Conservation (phyloP, 1,140 invertebrate genomes). For the Psix sp. region DNA sequence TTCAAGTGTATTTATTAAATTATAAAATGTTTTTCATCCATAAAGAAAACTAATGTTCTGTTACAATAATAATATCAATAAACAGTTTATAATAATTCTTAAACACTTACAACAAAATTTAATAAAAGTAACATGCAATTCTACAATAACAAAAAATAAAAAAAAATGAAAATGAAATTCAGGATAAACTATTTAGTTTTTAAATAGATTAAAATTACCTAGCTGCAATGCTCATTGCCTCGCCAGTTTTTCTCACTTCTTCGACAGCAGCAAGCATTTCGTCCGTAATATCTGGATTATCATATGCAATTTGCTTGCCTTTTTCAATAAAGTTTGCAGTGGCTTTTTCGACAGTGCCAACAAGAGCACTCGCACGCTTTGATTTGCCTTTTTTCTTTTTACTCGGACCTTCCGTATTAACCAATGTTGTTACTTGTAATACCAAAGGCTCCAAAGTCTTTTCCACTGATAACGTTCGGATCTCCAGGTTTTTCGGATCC, state of each 20-base stretch:
- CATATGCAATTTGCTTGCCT: constrained; percentile 96
- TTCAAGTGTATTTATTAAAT: too few relatives aligned
- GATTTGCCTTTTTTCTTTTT: constrained; percentile 98
- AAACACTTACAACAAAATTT: too few relatives aligned
- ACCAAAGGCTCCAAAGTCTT: constrained; percentile 97
- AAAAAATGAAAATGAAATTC: too few relatives aligned
- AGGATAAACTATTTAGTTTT: too few relatives aligned
- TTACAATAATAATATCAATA: too few relatives aligned
- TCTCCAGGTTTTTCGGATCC: constrained; percentile 98
- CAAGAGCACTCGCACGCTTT: constrained; percentile 96
- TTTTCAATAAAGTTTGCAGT: constrained; percentile 97
- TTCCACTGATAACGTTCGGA: constrained; percentile 97
- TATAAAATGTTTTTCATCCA: too few relatives aligned
- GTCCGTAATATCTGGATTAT: constrained; percentile 97
- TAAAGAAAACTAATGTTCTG: too few relatives aligned
- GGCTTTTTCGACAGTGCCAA: constrained; percentile 96
- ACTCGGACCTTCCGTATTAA: constrained; percentile 97
- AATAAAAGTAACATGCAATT: too few relatives aligned
- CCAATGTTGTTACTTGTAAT: constrained; percentile 96
- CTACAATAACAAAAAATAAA: too few relatives aligned
- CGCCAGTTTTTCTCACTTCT: constrained; percentile 94
- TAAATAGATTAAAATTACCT: too few relatives aligned
- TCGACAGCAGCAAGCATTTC: constrained; percentile 95
- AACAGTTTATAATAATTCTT: too few relatives aligned
- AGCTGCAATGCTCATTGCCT: constrained; percentile 94